Conservation (phyloP, 2,113 vertebrate species). For the Istiophorus platypterus region DNA sequence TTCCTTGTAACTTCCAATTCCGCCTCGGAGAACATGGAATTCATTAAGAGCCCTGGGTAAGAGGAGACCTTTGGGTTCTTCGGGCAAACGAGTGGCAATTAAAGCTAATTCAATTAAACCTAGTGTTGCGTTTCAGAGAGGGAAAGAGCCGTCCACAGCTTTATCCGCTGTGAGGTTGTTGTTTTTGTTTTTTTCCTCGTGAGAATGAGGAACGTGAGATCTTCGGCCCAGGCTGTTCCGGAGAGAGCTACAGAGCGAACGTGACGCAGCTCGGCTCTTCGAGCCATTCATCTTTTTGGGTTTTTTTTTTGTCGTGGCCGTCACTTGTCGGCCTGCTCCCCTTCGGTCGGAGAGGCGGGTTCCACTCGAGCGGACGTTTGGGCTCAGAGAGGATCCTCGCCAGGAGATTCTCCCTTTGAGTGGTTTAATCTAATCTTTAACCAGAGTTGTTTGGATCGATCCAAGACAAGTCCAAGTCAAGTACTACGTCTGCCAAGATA, state of each 20-base stretch:
- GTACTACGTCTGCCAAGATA: too few relatives aligned
- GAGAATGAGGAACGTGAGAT: conserved; percentile 61
- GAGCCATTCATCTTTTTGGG: too few relatives aligned
- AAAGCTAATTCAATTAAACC: conserved; percentile 73
- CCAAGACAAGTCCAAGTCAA: not conserved
- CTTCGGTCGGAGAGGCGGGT: conserved; percentile 1
- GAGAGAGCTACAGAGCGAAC: conserved; percentile 40
- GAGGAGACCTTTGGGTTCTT: conserved; percentile 59
- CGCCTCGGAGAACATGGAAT: conserved; percentile 66
- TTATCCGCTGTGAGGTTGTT: conserved; percentile 13
- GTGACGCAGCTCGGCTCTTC: conserved; percentile 4
- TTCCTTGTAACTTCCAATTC: conserved; percentile 34
- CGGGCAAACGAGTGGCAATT: conserved; percentile 59
- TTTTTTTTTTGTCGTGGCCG: too few relatives aligned
- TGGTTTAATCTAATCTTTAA: not conserved
- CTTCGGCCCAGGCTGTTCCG: conserved; percentile 24
- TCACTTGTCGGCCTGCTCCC: not conserved
- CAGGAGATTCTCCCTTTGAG: not conserved
- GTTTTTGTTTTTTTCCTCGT: conserved; percentile 67
- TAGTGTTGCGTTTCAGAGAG: conserved; percentile 55
- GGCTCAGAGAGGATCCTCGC: not conserved
- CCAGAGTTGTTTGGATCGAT: not conserved
- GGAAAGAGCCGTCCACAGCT: conserved; percentile 30
- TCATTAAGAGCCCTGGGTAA: conserved; percentile 68
- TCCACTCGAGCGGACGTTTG: not conserved